These are phyloP conservation scores for Spermophilus dauricus DNA, from an alignment of 2,113 vertebrate genomes.

Conservation along the genomic window DNA sequence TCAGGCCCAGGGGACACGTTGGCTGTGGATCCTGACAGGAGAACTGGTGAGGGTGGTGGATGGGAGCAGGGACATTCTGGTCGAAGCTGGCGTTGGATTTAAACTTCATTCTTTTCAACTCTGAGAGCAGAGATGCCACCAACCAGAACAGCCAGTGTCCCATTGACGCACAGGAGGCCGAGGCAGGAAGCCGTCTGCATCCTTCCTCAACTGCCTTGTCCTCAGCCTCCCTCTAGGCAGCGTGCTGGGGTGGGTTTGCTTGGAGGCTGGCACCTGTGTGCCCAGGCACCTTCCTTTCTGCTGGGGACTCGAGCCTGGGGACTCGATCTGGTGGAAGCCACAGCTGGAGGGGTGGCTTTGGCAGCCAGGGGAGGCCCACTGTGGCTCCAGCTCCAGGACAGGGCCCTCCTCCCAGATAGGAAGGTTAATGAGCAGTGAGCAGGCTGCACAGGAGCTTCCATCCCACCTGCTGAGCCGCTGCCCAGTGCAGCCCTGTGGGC, in stretches of 20 bases:
- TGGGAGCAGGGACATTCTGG: not conserved
- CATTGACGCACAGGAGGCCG: not conserved
- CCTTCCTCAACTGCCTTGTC: not conserved
- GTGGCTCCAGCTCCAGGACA: not conserved
- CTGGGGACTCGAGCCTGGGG: not conserved
- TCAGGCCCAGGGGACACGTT: fast-evolving
- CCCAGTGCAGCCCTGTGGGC: not conserved
- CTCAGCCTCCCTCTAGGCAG: not conserved
- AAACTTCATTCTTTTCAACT: not conserved
- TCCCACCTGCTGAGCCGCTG: not conserved
- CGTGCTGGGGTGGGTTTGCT: not conserved
- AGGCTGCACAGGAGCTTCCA: not conserved
- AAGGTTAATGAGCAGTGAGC: constrained; percentile 24
- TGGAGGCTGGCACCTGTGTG: not conserved
- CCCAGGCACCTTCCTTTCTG: not conserved
- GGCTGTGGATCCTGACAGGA: not conserved
- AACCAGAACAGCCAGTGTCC: not conserved
- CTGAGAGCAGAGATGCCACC: not conserved
- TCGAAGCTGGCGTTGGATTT: not conserved
- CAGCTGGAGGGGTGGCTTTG: not conserved
- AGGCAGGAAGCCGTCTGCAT: not conserved
- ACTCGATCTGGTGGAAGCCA: not conserved
- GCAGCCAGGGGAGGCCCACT: not conserved
- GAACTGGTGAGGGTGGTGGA: not conserved
- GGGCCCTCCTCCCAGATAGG: not conserved